Evolutionary conservation across 2,888 invertebrate species (phyloP).

Genomic region (Phania funesta): DNA sequence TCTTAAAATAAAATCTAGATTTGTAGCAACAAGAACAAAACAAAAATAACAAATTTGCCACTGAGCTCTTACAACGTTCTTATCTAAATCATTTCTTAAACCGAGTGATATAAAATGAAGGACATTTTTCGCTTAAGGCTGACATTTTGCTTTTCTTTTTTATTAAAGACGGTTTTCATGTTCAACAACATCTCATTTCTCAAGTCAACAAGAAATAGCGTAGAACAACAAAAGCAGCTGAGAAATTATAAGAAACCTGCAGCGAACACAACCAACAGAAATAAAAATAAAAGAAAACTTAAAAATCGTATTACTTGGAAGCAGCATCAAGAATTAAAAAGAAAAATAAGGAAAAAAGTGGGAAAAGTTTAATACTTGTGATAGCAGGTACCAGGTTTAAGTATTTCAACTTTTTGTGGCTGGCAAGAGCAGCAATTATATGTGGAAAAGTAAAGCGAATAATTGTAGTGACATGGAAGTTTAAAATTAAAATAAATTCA

Average conservation of each 20-base stretch:
- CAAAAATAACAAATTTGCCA: not conserved
- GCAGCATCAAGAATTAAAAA: constrained; percentile 13
- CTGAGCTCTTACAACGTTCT: constrained; percentile 15
- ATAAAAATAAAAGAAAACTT: not conserved
- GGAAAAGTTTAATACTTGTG: constrained; percentile 10
- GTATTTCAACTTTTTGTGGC: constrained; percentile 19
- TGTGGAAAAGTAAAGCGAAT: not conserved
- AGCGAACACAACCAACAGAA: not conserved
- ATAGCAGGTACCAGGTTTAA: constrained; percentile 41
- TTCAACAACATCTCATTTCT: constrained; percentile 47
- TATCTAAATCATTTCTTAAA: constrained; percentile 40
- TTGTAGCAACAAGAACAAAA: not conserved
- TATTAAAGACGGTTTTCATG: constrained; percentile 44
- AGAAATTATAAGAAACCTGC: not conserved
- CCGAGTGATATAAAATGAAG: constrained; percentile 29
- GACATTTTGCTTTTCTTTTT: not conserved
- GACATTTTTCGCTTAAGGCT: constrained; percentile 37
- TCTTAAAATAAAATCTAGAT: not conserved
- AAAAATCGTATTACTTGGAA: not conserved
- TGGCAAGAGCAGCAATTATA: constrained; percentile 41
- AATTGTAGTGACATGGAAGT: not conserved
- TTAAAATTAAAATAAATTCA: too few species aligned
- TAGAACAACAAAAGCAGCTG: constrained; percentile 29
- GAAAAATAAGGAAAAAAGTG: not conserved
- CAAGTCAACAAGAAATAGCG: constrained; percentile 33